These are phyloP conservation scores for Haemorhous mexicanus DNA, from an alignment of 2,113 vertebrate genomes.

Conservation along the genomic window DNA sequence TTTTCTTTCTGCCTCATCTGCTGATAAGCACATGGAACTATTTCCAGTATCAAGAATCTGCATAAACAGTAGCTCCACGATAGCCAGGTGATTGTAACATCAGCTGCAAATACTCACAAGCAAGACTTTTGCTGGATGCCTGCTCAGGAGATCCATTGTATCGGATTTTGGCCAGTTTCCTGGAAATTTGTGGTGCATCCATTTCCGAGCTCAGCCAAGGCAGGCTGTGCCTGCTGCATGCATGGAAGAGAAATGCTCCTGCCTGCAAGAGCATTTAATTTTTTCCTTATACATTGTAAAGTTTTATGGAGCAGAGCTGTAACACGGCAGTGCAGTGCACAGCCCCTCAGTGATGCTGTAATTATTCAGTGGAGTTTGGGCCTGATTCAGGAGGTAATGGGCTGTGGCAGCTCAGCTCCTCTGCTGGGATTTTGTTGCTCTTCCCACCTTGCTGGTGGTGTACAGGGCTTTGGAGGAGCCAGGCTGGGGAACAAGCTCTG, in stretches of 20 bases:
- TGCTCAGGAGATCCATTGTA: background rate
- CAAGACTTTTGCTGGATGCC: background rate
- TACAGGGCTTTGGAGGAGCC: background rate
- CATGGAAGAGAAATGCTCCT: background rate
- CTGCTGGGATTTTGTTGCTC: background rate
- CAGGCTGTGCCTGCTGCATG: background rate
- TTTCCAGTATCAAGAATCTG: constrained; percentile 13
- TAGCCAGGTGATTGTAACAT: background rate
- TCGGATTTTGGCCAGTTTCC: background rate
- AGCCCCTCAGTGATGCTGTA: constrained; percentile 16
- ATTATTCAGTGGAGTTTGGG: constrained; percentile 24
- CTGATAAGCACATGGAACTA: background rate
- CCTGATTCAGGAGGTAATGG: constrained; percentile 48
- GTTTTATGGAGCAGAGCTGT: constrained; percentile 55
- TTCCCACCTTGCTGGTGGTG: background rate
- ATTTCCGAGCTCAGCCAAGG: background rate
- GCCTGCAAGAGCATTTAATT: constrained; percentile 22
- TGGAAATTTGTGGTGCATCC: background rate
- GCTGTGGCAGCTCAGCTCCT: constrained; percentile 57
- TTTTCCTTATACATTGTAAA: constrained; percentile 56
- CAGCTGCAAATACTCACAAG: background rate
- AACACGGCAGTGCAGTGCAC: constrained; percentile 8
- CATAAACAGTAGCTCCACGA: background rate
- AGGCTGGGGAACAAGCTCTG: background rate
- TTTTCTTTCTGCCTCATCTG: constrained; percentile 18